Evolutionary conservation across 2,113 vertebrate species (phyloP), one percentile per base, ranked within the genome.

Genomic region (Coptodon bakossiorum): DNA sequence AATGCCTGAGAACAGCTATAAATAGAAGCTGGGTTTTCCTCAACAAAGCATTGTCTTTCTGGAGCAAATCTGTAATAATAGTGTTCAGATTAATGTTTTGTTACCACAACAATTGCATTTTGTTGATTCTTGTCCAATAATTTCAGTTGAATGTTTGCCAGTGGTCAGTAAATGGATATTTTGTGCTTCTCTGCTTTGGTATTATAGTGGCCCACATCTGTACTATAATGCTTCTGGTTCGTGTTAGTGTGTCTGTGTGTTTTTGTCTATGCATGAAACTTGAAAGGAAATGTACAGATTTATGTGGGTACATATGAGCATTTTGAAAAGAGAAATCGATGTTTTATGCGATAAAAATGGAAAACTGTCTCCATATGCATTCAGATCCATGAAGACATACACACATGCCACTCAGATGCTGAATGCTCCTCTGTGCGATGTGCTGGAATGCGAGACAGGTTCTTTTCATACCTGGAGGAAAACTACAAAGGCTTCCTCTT

Each of bases 351-450:
- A 24, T 50, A 24, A 68, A 27, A 17, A 27, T 80, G 27, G 3
- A 27, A 88, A 71, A 45, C n/a, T 1, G 19, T 80, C 48, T 85
- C 57, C 17, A 13, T 24, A 54, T 17, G 17, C 17, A 7, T 83
- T 83, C 27, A 19, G 80, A 87, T 91, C 57, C 61, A 83, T 5
- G 56, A 59, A 63, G 73, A 84, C 68, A 2, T 63, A 76, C 81
- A 88, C 92, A 93, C 88, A 86, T 94, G 94, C 52, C 8, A 29
- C 68, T 84, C 93, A 94, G 90, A 93, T 93, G 94, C 89, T 87
- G 53, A 27, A 24, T 83, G 86, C 80, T 82, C 13, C 56, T 81
- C 17, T 8, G 76, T 68, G 63, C 2, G 14, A 88, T 80, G 83
- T 31, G 5, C 63, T 83, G 56, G 89, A 93, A 92, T 88, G 61